These are phyloP conservation scores for Scytalopus superciliaris DNA, from an alignment of 2,113 vertebrate species.

Conservation along the genomic window DNA sequence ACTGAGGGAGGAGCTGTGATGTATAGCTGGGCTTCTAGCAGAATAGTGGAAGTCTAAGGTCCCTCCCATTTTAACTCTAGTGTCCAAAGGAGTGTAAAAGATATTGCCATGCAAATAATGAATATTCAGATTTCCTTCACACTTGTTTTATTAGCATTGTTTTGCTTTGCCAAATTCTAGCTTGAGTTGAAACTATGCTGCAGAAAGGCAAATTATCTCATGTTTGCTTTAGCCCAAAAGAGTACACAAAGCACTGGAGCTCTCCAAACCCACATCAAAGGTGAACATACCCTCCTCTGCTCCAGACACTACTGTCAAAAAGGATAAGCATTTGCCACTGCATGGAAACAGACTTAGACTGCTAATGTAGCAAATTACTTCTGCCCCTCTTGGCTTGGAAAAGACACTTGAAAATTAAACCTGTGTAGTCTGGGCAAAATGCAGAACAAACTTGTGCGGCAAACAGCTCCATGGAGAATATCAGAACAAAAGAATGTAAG, in stretches of 20 bases:
- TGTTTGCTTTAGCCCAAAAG: slow-evolving; percentile 32
- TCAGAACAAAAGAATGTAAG: background rate
- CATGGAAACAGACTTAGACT: background rate
- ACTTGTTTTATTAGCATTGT: background rate
- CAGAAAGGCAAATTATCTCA: slow-evolving; percentile 31
- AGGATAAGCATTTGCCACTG: background rate
- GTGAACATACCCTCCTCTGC: background rate
- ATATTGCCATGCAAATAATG: background rate
- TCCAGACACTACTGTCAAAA: background rate
- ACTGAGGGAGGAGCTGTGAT: background rate
- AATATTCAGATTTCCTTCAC: background rate
- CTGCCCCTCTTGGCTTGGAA: background rate
- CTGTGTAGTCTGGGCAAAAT: background rate
- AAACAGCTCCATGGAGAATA: background rate
- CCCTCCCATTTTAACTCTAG: background rate
- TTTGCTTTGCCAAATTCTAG: slow-evolving; percentile 10
- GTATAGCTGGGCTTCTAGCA: background rate
- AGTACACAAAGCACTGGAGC: slow-evolving; percentile 11
- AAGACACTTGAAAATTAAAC: slow-evolving; percentile 17
- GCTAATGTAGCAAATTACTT: slow-evolving; percentile 1
- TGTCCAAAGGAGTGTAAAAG: background rate
- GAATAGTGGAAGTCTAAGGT: background rate
- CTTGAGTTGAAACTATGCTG: background rate
- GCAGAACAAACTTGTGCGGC: background rate
- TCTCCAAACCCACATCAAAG: slow-evolving; percentile 57